A percentile compares a stretch with the other conserved stretches of the same genome.
phyloP scores from a whole-genome alignment of 2,797 vertebrate species.

The Prionace glauca region DNA sequence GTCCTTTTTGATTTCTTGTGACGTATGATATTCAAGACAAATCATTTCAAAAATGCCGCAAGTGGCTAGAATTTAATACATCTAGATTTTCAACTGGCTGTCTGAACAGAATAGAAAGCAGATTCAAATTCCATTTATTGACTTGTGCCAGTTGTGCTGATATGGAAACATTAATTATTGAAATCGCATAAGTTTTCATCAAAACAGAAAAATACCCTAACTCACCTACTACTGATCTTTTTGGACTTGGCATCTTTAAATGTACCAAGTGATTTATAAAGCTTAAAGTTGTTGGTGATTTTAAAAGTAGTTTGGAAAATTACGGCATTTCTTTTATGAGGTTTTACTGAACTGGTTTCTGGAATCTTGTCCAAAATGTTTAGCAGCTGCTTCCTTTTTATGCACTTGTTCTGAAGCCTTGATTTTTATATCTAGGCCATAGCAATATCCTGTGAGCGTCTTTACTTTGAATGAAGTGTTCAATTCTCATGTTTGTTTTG shows the following conservation, averaged over 20 bases:
- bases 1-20: neutral
- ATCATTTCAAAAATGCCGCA: neutral
- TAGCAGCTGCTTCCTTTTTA: slow-evolving; percentile 10
- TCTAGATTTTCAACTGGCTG: neutral
- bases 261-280: neutral
- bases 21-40: neutral
- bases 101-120: no score
- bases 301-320: neutral
- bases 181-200: neutral
- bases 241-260: neutral
- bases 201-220: neutral
- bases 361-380: neutral
- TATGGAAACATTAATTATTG: neutral
- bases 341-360: neutral
- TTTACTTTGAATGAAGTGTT: neutral
- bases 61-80: neutral
- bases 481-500: neutral
- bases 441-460: neutral
- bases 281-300: neutral
- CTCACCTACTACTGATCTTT: neutral
- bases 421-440: neutral
- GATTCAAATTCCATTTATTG: neutral
- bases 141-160: neutral
- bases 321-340: neutral
- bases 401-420: neutral